These are phyloP conservation scores for Vombatus ursinus DNA, from an alignment of 2,113 vertebrate genomes.

Conservation along the genomic window DNA sequence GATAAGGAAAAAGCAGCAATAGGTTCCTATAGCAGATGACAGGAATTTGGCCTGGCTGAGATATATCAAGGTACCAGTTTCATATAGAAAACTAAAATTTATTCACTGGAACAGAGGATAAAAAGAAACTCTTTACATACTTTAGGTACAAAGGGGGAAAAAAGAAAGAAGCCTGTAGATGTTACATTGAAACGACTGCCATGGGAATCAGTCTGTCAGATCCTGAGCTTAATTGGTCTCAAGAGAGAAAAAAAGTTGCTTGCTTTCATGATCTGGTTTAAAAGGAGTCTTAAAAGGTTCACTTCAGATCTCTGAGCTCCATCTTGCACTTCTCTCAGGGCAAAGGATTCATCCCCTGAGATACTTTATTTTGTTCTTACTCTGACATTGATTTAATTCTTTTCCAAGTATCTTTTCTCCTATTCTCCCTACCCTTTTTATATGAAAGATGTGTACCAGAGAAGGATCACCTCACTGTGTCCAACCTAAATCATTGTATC, in stretches of 20 bases:
- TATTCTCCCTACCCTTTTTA: background rate
- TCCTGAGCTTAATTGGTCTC: slow-evolving; percentile 47
- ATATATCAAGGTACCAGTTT: background rate
- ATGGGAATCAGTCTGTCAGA: fast-evolving
- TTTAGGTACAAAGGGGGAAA: background rate
- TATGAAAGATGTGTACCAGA: background rate
- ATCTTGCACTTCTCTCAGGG: slow-evolving; percentile 7
- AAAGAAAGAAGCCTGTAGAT: background rate
- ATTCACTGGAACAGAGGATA: background rate
- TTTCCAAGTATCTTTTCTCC: background rate
- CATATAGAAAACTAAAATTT: background rate
- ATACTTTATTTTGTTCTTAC: background rate
- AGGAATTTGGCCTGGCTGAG: background rate
- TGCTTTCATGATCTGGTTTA: slow-evolving; percentile 46
- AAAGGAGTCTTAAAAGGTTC: slow-evolving; percentile 42
- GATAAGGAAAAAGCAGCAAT: background rate
- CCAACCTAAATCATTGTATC: background rate
- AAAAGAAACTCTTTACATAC: background rate
- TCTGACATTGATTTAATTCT: background rate
- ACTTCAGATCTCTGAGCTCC: background rate
- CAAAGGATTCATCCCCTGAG: background rate
- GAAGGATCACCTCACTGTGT: background rate
- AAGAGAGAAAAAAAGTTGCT: slow-evolving; percentile 30
- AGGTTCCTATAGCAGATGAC: background rate
- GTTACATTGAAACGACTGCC: slow-evolving; percentile 5